Conservation (phyloP, 2,113 vertebrate genomes). For the Caracal caracal region DNA sequence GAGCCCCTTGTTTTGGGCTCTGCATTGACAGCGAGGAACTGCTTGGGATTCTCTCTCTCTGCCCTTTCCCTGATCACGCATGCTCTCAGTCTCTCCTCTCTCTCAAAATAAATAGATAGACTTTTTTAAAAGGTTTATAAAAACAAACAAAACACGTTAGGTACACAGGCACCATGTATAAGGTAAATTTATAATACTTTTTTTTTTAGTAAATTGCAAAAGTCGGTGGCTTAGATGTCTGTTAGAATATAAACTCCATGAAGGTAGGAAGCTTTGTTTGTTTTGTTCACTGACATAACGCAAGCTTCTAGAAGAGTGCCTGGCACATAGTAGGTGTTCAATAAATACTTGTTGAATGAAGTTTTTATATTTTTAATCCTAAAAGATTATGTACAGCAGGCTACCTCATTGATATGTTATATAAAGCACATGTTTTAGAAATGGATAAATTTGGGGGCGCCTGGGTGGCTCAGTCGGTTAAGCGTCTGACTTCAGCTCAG, state of each 20-base stretch:
- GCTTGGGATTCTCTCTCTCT: no score
- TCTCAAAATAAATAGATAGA: no score
- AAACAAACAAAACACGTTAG: neutral
- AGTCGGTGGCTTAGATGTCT: neutral
- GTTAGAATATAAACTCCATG: neutral
- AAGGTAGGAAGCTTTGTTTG: neutral
- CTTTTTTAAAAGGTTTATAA: no score
- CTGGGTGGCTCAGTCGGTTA: no score
- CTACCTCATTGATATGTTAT: neutral
- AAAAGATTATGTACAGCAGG: neutral
- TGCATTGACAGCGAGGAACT: no score
- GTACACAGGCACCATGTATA: neutral
- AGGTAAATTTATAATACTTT: constrained; percentile 5
- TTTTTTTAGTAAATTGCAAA: constrained; percentile 39
- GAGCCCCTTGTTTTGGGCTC: no score
- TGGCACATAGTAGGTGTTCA: neutral
- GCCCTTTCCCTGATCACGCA: no score
- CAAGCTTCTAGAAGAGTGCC: neutral
- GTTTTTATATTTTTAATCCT: neutral
- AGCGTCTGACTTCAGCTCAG: no score
- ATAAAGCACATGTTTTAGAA: neutral
- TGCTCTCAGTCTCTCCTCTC: no score
- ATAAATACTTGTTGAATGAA: neutral
- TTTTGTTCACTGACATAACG: neutral
- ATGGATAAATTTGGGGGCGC: neutral